Percentiles rank a stretch among this genome's conserved stretches.
phyloP scores from a whole-genome alignment of 1,140 invertebrate species.

The Microplitis mediator region DNA sequence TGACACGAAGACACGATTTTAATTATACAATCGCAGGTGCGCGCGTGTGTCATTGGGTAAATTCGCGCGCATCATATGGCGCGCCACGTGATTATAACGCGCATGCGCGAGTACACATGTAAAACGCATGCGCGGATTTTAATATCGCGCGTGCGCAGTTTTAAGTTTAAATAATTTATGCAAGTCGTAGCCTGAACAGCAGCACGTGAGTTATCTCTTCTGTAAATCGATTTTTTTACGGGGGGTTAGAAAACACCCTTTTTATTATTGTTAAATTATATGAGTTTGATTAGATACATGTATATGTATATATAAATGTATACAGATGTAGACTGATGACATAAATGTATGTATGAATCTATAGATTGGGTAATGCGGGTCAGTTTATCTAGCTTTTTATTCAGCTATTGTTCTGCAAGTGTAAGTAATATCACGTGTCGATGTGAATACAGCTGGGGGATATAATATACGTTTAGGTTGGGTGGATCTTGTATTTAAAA shows the following conservation, averaged over 20 bases:
- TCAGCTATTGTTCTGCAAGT: too few species aligned
- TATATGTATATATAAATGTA: too few species aligned
- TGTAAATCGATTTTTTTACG: too few species aligned
- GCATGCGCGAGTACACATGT: background rate
- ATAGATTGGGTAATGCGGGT: too few species aligned
- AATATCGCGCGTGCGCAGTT: background rate
- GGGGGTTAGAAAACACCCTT: too few species aligned
- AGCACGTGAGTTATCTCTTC: too few species aligned
- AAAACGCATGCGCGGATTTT: background rate
- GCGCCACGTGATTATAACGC: background rate
- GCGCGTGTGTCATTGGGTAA: background rate
- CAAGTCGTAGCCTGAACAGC: background rate
- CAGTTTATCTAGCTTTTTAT: too few species aligned
- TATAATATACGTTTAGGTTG: too few species aligned
- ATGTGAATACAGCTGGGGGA: too few species aligned
- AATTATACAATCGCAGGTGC: conserved; percentile 15
- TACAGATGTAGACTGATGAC: background rate
- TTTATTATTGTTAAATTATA: too few species aligned
- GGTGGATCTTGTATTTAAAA: background rate
- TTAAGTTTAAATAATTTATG: background rate
- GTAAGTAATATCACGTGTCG: too few species aligned
- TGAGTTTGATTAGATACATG: too few species aligned
- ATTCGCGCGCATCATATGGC: conserved; percentile 22
- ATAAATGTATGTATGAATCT: background rate
- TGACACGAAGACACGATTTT: background rate